Evolutionary conservation across 2,797 vertebrate species (phyloP), one percentile per base, ranked within the genome.

Genomic region (Apogon hyalosoma): DNA sequence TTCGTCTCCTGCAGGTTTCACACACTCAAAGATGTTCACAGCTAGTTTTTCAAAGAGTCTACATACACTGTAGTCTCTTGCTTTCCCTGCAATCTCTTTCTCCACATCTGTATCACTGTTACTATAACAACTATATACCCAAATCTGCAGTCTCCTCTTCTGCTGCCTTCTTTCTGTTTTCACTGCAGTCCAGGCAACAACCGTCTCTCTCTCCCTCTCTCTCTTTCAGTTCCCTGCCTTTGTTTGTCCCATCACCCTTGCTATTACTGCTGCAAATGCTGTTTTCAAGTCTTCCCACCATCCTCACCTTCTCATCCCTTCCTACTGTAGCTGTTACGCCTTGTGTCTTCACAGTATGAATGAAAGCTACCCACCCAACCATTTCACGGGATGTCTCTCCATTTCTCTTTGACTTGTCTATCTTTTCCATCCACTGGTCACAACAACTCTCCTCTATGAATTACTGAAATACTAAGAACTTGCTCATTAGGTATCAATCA

Each of bases 91-190:
- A 65, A 47, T 48, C 51, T 74, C 31, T 58, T 58, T 60, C 66
- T 49, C 49, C 72, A 58, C 68, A 75, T 69, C 65, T 77, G 69
- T 69, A 88, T 83, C 39, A 46, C 74, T 60, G 84, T 90, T 88
- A 83, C 85, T 77, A 88, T 87, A 87, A 88, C 85, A 87, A 88
- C 85, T 80, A 78, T 64, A 58, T 51, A 24, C 60, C 59, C 55
- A 68, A 84, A 71, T 45, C 43, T 11, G 48, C 65, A 80, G 63
- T 52, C 49, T 69, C 42, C 53, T 63, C 49, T 39, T 47, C 70
- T 2, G 4, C 60, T 1, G 7, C 63, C 67, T 73, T 73, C 68
- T 65, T 70, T 70, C 75, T 3, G 11, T 53, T 73, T 73, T 45
- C 59, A 66, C 83, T 80, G 88, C 83, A 87, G 80, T 83, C 79